Evolutionary conservation across 2,797 vertebrate genomes (phyloP).

Genomic region (Vespertilio murinus): DNA sequence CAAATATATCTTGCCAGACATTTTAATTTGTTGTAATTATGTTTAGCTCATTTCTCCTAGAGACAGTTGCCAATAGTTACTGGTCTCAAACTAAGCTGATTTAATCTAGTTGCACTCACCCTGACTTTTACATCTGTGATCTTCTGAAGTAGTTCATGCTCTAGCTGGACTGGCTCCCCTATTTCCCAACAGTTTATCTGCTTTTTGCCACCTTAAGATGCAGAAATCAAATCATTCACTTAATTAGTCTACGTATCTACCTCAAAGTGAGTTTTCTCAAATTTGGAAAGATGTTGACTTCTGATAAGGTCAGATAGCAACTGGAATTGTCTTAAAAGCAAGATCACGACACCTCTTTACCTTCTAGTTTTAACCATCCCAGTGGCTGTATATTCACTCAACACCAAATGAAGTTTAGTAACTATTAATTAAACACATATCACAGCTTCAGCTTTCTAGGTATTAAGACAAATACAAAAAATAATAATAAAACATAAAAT

Average conservation of each 20-base stretch:
- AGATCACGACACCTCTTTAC: neutral
- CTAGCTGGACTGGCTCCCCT: neutral
- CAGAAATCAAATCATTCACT: neutral
- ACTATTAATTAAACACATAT: neutral
- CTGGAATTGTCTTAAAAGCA: constrained; percentile 1
- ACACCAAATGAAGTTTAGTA: neutral
- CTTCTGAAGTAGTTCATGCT: neutral
- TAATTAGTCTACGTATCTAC: constrained; percentile 9
- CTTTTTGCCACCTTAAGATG: neutral
- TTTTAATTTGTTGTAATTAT: constrained; percentile 58
- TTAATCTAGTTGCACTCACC: neutral
- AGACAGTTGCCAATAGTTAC: constrained; percentile 53
- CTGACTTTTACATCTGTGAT: neutral
- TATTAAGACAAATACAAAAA: neutral
- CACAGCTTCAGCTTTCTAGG: neutral
- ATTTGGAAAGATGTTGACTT: neutral
- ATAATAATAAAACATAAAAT: neutral
- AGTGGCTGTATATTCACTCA: neutral
- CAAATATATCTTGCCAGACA: neutral
- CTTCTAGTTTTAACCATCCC: neutral
- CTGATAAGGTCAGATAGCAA: neutral
- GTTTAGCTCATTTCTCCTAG: constrained; percentile 49
- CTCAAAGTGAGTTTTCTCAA: neutral
- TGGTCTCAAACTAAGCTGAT: constrained; percentile 24
- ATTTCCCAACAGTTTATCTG: neutral